phyloP scores from a whole-genome alignment of 2,797 vertebrate species.

The Melanotaenia nigrans region DNA sequence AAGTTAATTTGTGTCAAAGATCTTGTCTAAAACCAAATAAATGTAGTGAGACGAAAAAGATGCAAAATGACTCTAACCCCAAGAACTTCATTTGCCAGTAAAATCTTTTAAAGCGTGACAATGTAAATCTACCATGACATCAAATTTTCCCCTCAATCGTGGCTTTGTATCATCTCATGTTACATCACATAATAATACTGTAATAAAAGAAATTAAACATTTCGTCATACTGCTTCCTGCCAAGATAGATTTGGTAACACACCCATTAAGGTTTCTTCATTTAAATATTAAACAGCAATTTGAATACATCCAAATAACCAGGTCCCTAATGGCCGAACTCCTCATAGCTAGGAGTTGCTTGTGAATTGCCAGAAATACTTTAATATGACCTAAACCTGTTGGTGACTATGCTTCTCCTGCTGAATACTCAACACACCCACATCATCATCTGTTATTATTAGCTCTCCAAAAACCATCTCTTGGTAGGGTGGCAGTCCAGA shows the following conservation, averaged over 20 bases:
- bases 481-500: background rate
- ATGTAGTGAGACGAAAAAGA: background rate
- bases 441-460: background rate
- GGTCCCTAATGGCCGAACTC: background rate
- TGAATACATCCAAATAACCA: slow-evolving; percentile 48
- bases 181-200: background rate
- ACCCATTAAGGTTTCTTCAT: slow-evolving; percentile 8
- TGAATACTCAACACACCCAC: background rate
- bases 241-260: background rate
- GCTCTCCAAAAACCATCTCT: background rate
- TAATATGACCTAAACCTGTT: background rate
- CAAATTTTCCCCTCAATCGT: background rate
- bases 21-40: background rate
- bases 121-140: background rate
- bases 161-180: background rate
- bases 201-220: background rate
- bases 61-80: background rate
- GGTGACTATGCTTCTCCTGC: background rate
- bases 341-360: background rate
- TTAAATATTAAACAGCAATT: slow-evolving; percentile 39
- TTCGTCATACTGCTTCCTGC: background rate
- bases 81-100: no score
- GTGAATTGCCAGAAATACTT: background rate
- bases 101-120: no score
- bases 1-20: background rate